Base-by-base conservation (phyloP, 2,888 invertebrate genomes). In the Tuberolachnus salignus region DNA sequence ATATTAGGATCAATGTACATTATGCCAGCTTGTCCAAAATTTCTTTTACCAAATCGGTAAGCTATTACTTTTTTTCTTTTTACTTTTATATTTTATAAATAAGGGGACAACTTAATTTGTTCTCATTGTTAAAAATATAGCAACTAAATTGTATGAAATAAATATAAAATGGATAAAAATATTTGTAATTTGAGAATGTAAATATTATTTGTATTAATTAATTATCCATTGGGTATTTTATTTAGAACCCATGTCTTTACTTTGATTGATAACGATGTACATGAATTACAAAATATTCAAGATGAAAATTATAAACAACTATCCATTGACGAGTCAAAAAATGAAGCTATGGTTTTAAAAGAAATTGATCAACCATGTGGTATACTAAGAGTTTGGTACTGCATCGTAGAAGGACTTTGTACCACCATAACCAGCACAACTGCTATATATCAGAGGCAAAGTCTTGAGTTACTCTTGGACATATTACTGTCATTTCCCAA, bases 1-100 rank as follows among this genome's bases (percentile, higher is more conserved):
- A 95, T 97, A 83, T 87, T 97, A 74, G 92, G 93, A 3, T 93
- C 94, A 86, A 95, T 97, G 95, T 94, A 94, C 86, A 92, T 91
- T 84, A 96, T 97, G 95, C 95, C 96, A 0, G 94, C 94, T 83
- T 95, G 95, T 85, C 97, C 97, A 0, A 92, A 92, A 81, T 96
- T 97, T 84, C 94, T 95, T 85, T 92, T 95, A 16, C 94, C 95
- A 0, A 93, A 95, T 84, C 86, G 83, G 84, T 84, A 81, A 71
- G 71, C 72, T 34, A 63, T 55, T 66, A 23, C 23, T 46, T 66
- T 44, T 46, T 21, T 59, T 26, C 14, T 3, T n/a, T 51, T 57
- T 16, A 57, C 16, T 71, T n/a, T 57, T 13, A n/a, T 61, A 1
- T 19, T n/a, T 8, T 51, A 49, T 51, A n/a, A 53, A n/a, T 19